Base-by-base conservation (phyloP, 2,113 vertebrate species). In the Nipponia nippon region DNA sequence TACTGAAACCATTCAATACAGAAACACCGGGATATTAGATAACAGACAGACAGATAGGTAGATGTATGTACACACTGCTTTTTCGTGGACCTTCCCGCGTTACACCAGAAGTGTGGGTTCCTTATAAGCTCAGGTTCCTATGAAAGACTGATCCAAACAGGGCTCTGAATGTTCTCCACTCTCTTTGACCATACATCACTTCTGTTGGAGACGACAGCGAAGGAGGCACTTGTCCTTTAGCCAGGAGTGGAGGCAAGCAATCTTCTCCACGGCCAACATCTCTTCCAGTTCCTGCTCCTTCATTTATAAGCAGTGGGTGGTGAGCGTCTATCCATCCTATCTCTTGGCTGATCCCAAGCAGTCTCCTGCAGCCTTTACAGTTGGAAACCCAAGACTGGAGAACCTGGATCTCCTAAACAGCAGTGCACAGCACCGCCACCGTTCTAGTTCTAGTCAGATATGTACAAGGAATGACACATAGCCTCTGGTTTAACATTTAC, bases 1-100 rank as follows among this genome's bases (percentile, higher is more conserved):
- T 95, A 96, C 89, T 87, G 90, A 97, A 97, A 95, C 95, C 92
- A 96, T 94, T 97, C 88, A 91, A 92, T 96, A 96, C 86, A 96
- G 97, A 95, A 97, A 96, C 90, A 94, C 81, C n/a, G 90, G 81
- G 88, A n/a, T 94, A 96, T 82, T 67, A 89, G 87, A 7, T 92
- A 96, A 77, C 70, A 92, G 80, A 95, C 76, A 95, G 73, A 84
- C 83, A 95, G 87, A 67, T 52, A 93, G 50, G 83, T 95, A 95
- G 69, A 82, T 90, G 58, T 96, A 92, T 96, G 75, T 95, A 96
- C 93, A 95, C 89, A 95, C 93, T 95, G 85, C 93, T 96, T 93
- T 81, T 87, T 89, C 2, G 4, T 86, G 70, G 86, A 90, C 93
- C 67, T 85, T 96, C 83, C 81, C 83, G 16, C 23, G 26, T 83